A percentile compares a stretch with the other conserved stretches of the same genome.
phyloP scores from a whole-genome alignment of 2,113 vertebrate species.

The Dolichallabes microphthalmus region DNA sequence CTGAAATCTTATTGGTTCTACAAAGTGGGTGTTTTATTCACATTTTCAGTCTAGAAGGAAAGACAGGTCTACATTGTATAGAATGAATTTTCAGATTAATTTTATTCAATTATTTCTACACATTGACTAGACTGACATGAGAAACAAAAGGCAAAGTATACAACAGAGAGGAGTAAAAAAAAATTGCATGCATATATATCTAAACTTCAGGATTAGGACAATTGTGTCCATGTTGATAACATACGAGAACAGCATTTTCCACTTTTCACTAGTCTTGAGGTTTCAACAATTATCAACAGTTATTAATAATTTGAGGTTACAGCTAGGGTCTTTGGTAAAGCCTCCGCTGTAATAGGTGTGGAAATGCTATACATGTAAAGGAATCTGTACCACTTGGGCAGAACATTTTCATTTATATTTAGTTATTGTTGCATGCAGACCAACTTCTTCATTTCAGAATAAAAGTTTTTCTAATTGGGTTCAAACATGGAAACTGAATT shows the following conservation, averaged over 20 bases:
- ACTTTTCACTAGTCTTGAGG: neutral
- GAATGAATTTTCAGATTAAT: neutral
- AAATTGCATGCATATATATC: neutral
- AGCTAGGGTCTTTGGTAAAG: neutral
- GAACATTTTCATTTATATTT: neutral
- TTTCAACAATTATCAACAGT: neutral
- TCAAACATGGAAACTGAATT: neutral
- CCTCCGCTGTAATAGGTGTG: neutral
- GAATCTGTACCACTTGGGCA: neutral
- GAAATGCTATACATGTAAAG: neutral
- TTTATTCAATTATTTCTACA: neutral
- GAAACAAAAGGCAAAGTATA: neutral
- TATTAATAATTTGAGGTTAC: neutral
- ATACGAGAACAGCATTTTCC: neutral
- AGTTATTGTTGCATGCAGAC: neutral
- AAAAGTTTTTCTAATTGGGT: neutral
- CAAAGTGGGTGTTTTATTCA: neutral
- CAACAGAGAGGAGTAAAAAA: neutral
- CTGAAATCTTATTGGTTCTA: conserved; percentile 15
- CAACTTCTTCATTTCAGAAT: neutral
- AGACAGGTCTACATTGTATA: neutral
- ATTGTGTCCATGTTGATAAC: neutral
- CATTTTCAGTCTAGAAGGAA: neutral
- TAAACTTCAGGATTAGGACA: neutral
- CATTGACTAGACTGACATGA: neutral